Evolutionary conservation across 30 jellyfish, hydroid and myxozoan species (phyloP).

Genomic region (Pelagia noctiluca): DNA sequence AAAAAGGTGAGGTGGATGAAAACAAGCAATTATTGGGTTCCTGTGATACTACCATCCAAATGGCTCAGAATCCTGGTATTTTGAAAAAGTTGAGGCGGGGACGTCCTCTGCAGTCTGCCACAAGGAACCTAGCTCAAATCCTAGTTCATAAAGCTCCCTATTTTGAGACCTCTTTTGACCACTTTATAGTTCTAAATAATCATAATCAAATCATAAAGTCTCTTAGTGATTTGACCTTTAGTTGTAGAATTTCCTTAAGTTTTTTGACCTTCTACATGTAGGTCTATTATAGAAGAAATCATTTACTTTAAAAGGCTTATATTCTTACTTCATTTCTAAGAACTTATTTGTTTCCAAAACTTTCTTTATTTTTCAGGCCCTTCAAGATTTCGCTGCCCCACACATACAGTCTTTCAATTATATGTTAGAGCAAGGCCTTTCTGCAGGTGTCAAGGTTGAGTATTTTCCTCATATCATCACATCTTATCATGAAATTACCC

Average conservation of each 20-base stretch:
- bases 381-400: conserved; percentile 93
- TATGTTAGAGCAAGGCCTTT: conserved; percentile 83
- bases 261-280: background rate
- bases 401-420: conserved; percentile 92
- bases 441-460: conserved; percentile 89
- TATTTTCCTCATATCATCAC: background rate
- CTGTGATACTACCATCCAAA: too few relatives aligned
- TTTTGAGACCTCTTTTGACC: too few relatives aligned
- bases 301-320: background rate
- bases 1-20: too few relatives aligned
- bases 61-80: too few relatives aligned
- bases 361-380: conserved; percentile 56
- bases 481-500: background rate
- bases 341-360: background rate
- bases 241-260: background rate
- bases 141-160: too few relatives aligned
- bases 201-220: too few relatives aligned
- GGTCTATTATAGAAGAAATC: background rate
- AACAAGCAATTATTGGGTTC: too few relatives aligned
- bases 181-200: too few relatives aligned
- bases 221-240: background rate
- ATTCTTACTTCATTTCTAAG: background rate
- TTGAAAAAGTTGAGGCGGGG: too few relatives aligned
- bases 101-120: too few relatives aligned
- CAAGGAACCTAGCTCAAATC: too few relatives aligned